Percentiles rank a stretch among this genome's conserved stretches.
Evolutionary conservation across 2,113 vertebrate genomes (phyloP).

Genomic region (Eonycteris spelaea): DNA sequence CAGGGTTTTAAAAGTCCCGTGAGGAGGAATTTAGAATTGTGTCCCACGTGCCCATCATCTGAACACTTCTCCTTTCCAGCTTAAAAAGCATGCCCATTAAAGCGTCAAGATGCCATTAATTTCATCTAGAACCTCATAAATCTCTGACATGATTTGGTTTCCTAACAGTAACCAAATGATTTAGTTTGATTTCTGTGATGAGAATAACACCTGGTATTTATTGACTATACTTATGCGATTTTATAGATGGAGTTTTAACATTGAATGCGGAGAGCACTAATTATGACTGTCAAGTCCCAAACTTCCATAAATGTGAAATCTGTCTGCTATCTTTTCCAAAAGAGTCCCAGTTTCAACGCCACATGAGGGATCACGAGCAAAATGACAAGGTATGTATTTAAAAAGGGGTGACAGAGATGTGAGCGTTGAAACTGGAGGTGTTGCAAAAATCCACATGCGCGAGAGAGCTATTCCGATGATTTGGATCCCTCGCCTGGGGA

Average conservation of each 20-base stretch:
- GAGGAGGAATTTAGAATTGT: background rate
- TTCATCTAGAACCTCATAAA: background rate
- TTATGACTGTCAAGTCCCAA: slow-evolving; percentile 85
- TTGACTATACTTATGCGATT: slow-evolving; percentile 55
- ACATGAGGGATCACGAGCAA: slow-evolving; percentile 94
- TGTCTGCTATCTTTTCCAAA: slow-evolving; percentile 92
- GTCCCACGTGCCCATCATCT: background rate
- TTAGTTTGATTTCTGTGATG: background rate
- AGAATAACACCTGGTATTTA: slow-evolving; percentile 11
- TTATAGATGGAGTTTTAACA: slow-evolving; percentile 84
- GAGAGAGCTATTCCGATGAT: background rate
- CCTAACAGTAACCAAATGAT: background rate
- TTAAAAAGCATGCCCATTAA: background rate
- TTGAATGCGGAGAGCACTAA: slow-evolving; percentile 79
- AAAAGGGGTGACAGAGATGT: background rate
- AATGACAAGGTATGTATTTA: slow-evolving; percentile 92
- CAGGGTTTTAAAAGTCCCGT: background rate
- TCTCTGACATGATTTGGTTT: background rate
- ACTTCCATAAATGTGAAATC: slow-evolving; percentile 91
- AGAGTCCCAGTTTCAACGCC: slow-evolving; percentile 94
- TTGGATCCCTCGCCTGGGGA: background rate
- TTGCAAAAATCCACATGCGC: background rate
- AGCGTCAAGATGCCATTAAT: background rate
- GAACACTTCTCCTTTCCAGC: background rate
- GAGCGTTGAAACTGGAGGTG: background rate